Evolutionary conservation across 2,797 vertebrate species (phyloP).

Genomic region (Chelidonichthys spinosus): DNA sequence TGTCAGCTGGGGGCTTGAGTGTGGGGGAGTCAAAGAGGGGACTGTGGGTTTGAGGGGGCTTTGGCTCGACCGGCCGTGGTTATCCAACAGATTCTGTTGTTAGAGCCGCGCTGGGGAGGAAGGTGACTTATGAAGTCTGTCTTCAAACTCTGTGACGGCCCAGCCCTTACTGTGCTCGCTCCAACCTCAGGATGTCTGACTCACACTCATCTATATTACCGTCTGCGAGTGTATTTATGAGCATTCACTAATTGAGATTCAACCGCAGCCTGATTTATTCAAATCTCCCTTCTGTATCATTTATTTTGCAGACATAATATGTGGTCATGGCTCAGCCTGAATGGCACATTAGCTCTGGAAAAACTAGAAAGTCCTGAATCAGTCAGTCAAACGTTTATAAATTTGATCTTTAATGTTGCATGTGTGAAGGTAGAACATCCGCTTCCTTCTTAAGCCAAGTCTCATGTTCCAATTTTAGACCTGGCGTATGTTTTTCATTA

Average conservation of each 20-base stretch:
- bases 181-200: slow-evolving; percentile 62
- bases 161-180: slow-evolving; percentile 36
- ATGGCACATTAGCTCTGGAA: slow-evolving; percentile 47
- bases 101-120: slow-evolving; percentile 43
- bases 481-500: slow-evolving; percentile 49
- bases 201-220: slow-evolving; percentile 55
- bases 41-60: slow-evolving; percentile 56
- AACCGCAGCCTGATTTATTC: slow-evolving; percentile 56
- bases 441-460: slow-evolving; percentile 37
- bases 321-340: slow-evolving; percentile 32
- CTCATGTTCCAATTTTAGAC: slow-evolving; percentile 34
- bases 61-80: slow-evolving; percentile 31
- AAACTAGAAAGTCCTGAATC: slow-evolving; percentile 44
- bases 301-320: slow-evolving; percentile 58
- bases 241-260: slow-evolving; percentile 52
- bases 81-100: slow-evolving; percentile 58
- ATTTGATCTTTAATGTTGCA: slow-evolving; percentile 33
- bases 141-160: slow-evolving; percentile 56
- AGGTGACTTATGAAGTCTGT: slow-evolving; percentile 67
- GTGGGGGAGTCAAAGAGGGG: slow-evolving; percentile 41
- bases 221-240: slow-evolving; percentile 52
- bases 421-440: slow-evolving; percentile 48
- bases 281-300: slow-evolving; percentile 50
- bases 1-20: slow-evolving; percentile 57
- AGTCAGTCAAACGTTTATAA: slow-evolving; percentile 38